These are phyloP conservation scores for Arizona elegans DNA, from an alignment of 2,113 vertebrate species.

Conservation along the genomic window DNA sequence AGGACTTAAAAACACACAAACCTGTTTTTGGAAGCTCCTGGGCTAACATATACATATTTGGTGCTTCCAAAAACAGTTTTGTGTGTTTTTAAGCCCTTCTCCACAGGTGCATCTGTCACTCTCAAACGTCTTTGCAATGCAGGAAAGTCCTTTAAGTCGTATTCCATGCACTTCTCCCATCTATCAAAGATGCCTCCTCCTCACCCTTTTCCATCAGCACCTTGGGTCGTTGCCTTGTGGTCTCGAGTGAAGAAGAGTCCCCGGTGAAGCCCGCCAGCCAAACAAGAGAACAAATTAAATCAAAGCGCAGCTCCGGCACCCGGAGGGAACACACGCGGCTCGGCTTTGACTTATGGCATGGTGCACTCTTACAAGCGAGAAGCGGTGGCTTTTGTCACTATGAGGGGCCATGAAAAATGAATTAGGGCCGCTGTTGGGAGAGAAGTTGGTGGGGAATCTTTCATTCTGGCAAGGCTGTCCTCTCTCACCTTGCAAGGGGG, in stretches of 20 bases:
- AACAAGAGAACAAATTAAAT: conserved; percentile 79
- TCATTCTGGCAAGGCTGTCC: conserved; percentile 70
- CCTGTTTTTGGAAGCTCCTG: too few species aligned
- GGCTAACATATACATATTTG: not conserved
- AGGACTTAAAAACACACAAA: too few species aligned
- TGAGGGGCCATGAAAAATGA: conserved; percentile 80
- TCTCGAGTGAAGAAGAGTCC: conserved; percentile 54
- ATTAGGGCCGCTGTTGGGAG: conserved; percentile 76
- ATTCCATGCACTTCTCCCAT: conserved; percentile 64
- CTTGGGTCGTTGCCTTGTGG: conserved; percentile 41
- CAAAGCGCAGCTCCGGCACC: conserved; percentile 67
- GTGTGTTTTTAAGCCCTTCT: conserved; percentile 49
- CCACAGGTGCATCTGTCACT: conserved; percentile 61
- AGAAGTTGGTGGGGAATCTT: conserved; percentile 76
- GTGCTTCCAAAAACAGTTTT: conserved; percentile 29
- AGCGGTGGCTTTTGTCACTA: conserved; percentile 78
- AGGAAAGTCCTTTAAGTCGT: conserved; percentile 71
- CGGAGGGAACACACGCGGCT: conserved; percentile 74
- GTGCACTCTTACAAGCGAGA: conserved; percentile 71
- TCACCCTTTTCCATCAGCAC: conserved; percentile 34
- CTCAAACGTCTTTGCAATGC: conserved; percentile 46
- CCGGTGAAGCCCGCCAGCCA: conserved; percentile 60
- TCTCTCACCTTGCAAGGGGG: conserved; percentile 75
- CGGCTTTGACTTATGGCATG: conserved; percentile 78
- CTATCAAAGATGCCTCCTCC: conserved; percentile 56